Evolutionary conservation across 2,888 invertebrate genomes (phyloP).

Genomic region (Acronicta leporina): DNA sequence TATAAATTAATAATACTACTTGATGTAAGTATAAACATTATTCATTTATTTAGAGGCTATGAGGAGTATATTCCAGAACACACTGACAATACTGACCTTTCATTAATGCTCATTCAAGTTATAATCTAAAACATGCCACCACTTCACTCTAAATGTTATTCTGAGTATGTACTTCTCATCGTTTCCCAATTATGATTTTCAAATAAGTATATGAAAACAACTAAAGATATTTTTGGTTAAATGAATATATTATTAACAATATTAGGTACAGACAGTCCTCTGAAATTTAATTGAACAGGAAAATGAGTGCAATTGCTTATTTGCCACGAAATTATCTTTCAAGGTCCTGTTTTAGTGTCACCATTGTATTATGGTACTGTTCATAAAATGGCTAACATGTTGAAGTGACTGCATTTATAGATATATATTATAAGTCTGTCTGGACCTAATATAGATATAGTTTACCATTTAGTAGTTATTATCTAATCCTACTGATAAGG

Average conservation of each 20-base stretch:
- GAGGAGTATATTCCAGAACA: conserved; percentile 64
- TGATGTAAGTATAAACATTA: conserved; percentile 62
- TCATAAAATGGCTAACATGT: conserved; percentile 45
- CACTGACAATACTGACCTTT: conserved; percentile 61
- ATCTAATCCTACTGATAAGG: conserved; percentile 68
- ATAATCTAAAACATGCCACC: conserved; percentile 37
- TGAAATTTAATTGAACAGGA: conserved; percentile 76
- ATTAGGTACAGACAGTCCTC: conserved; percentile 78
- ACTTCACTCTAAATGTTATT: conserved; percentile 34
- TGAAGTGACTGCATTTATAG: conserved; percentile 51
- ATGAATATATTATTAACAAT: conserved; percentile 65
- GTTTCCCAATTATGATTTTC: conserved; percentile 61
- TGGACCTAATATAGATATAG: conserved; percentile 76
- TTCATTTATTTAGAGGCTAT: conserved; percentile 64
- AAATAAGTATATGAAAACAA: conserved; percentile 65
- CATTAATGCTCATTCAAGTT: conserved; percentile 49
- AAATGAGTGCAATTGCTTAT: conserved; percentile 63
- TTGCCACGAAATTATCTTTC: conserved; percentile 65
- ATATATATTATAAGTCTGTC: conserved; percentile 69
- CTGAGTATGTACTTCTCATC: conserved; percentile 60
- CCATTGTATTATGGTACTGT: conserved; percentile 28
- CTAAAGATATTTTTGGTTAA: conserved; percentile 66
- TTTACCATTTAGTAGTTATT: conserved; percentile 73
- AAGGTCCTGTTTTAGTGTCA: conserved; percentile 57
- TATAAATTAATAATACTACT: conserved; percentile 59